A percentile compares a stretch with the other conserved stretches of the same genome.
These are phyloP conservation scores for Thomomys bottae DNA, from an alignment of 2,113 vertebrate genomes.

Conservation along the genomic window DNA sequence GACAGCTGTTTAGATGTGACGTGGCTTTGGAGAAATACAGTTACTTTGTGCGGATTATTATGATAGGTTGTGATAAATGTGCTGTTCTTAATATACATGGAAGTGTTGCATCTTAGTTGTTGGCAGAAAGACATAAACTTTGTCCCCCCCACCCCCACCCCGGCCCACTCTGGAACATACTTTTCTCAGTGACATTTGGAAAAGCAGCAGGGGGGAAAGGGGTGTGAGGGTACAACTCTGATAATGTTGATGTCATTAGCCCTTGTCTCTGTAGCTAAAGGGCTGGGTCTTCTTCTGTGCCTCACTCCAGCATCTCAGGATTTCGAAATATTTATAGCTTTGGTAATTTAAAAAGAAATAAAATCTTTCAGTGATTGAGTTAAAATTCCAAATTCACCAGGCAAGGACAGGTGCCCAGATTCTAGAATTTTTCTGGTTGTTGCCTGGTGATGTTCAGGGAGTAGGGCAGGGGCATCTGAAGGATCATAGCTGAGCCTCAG, in stretches of 20 bases:
- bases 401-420: neutral
- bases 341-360: neutral
- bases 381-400: neutral
- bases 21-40: slow-evolving; percentile 35
- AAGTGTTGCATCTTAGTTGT: slow-evolving; percentile 25
- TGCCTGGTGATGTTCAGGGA: neutral
- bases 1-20: slow-evolving; percentile 18
- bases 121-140: slow-evolving; percentile 24
- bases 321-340: slow-evolving; percentile 9
- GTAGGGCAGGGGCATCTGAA: neutral
- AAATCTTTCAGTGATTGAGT: neutral
- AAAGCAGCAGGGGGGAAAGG: neutral
- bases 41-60: slow-evolving; percentile 34
- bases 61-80: neutral
- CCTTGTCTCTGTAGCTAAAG: neutral
- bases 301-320: neutral
- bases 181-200: neutral
- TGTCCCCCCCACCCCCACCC: neutral
- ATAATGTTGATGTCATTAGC: neutral
- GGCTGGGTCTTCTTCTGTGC: neutral
- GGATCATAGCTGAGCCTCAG: neutral
- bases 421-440: neutral
- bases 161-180: neutral
- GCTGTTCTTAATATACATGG: slow-evolving; percentile 3
- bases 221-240: neutral